Base-by-base conservation (phyloP, 1,140 invertebrate genomes). In the Heterodera carotae region DNA sequence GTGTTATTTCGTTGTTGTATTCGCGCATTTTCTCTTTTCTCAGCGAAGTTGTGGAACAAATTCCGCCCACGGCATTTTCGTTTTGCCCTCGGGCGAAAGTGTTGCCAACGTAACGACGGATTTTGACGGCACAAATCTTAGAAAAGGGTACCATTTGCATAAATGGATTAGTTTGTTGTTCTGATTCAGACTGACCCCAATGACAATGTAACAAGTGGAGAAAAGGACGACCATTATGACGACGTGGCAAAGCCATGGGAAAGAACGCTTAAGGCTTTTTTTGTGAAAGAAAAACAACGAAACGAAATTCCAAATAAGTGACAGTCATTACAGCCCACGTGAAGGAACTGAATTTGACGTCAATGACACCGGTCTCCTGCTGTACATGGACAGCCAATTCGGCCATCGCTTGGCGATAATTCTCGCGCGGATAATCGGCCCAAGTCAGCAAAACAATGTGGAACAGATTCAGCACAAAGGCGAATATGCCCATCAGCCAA, bases 1-100 rank as follows among this genome's bases (percentile, higher is more conserved):
- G 36, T 29, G 72, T 74, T 27, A 74, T 62, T 34, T 74, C 56
- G 36, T 74, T 74, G 36, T 74, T 74, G n/a, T 74, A 74, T 43
- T 74, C 72, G 64, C 72, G 72, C 64, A 74, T 62, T 22, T 64
- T 59, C 36, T 74, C 53, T 33, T 36, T 62, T 62, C 59, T 64
- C 12, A 74, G 29, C 53, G 27, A 56, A 43, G 59, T 64, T 5
- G 64, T 31, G 48, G 48, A 15, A 56, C 48, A 56, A 1, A 64
- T 22, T 6, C 15, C 7, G 36, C 59, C 33, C 10, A 33, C 22
- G 59, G 36, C 72, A 29, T 36, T 56, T 33, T 43, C 25, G 25
- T 64, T 18, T 33, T 56, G 48, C 18, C 53, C 64, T 15, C 29
- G 12, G 10, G 43, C 64, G 48, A 74, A 74, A 6, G 72, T 39